These are phyloP conservation scores for Pipistrellus pipistrellus DNA, from an alignment of 2,797 vertebrate genomes.

Conservation along the genomic window DNA sequence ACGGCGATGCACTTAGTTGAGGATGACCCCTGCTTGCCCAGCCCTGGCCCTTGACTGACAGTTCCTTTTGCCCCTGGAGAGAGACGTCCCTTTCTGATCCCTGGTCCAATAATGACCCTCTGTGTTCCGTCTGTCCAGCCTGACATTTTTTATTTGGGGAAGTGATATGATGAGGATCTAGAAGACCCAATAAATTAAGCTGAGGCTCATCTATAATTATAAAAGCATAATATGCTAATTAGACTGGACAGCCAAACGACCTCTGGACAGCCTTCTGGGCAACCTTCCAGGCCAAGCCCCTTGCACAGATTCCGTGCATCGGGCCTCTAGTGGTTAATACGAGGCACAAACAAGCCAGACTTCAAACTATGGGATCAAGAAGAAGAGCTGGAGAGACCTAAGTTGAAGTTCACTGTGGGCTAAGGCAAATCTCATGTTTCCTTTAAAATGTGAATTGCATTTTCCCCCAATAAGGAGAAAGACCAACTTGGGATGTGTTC, in stretches of 20 bases:
- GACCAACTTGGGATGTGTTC: not conserved
- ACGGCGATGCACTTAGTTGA: not conserved
- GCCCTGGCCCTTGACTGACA: not conserved
- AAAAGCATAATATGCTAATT: too few species aligned
- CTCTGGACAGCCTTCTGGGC: too few species aligned
- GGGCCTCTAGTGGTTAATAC: not conserved
- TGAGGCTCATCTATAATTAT: not conserved
- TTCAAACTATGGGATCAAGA: not conserved
- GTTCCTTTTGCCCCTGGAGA: not conserved
- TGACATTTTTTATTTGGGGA: not conserved
- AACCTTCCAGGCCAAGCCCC: too few species aligned
- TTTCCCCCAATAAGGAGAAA: not conserved
- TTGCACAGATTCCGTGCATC: too few species aligned
- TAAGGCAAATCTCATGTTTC: not conserved
- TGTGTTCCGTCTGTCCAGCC: not conserved
- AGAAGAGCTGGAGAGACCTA: not conserved
- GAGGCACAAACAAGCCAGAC: not conserved
- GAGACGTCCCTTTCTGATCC: not conserved
- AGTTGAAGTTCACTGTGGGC: not conserved
- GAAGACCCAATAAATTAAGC: not conserved
- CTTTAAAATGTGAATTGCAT: not conserved
- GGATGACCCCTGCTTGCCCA: too few species aligned
- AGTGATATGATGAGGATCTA: not conserved
- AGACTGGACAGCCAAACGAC: too few species aligned
- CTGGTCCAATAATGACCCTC: not conserved